A percentile compares a stretch with the other conserved stretches of the same genome.
Conservation (phyloP, 2,113 vertebrate genomes). For the Hassar affinis region DNA sequence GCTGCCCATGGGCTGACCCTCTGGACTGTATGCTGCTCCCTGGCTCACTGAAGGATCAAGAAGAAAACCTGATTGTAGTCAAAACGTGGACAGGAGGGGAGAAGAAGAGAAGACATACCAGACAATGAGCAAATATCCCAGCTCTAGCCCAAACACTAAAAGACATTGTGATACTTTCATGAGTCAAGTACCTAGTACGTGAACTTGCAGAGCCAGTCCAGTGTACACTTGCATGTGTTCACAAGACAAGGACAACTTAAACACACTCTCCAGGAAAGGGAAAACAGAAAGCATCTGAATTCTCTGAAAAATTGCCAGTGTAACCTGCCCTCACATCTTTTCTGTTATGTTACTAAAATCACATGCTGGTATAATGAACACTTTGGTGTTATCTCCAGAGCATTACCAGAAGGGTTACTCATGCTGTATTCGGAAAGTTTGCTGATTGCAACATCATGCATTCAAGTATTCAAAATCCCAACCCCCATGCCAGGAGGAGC, state of each 20-base stretch:
- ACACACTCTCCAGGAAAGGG: constrained; percentile 57
- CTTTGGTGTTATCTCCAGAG: constrained; percentile 60
- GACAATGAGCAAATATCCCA: constrained; percentile 98
- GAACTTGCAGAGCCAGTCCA: constrained; percentile 52
- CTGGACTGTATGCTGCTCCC: constrained; percentile 99
- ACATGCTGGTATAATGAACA: not conserved
- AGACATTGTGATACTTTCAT: constrained; percentile 68
- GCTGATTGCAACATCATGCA: constrained; percentile 56
- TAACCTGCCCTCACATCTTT: not conserved
- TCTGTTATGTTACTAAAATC: not conserved
- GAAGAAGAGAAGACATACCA: constrained; percentile 97
- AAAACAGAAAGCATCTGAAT: constrained; percentile 44
- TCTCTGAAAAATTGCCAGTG: not conserved
- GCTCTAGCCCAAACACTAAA: constrained; percentile 84
- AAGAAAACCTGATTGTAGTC: constrained; percentile 99
- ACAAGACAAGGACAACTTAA: constrained; percentile 49
- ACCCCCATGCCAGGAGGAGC: constrained; percentile 45
- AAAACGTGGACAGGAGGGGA: constrained; percentile 97
- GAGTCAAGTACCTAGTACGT: constrained; percentile 64
- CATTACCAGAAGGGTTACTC: constrained; percentile 66
- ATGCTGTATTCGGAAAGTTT: constrained; percentile 60
- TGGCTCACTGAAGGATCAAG: constrained; percentile 99
- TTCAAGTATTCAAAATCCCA: constrained; percentile 54
- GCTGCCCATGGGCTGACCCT: constrained; percentile 99
- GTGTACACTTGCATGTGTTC: constrained; percentile 58